phyloP scores from a whole-genome alignment of 2,888 invertebrate species.

The Trichopoda pennipes region DNA sequence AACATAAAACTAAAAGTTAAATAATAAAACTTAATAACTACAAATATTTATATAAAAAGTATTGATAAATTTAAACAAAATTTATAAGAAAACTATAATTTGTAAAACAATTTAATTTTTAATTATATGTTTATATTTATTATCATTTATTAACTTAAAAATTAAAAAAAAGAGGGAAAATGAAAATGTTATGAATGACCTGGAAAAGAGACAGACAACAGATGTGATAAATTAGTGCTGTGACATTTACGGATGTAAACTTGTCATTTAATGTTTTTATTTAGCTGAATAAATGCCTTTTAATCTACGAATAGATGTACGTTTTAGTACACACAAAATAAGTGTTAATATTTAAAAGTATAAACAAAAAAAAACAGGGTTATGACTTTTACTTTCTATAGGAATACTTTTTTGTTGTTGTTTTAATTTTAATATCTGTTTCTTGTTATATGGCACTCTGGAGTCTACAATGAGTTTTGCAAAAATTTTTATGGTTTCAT shows the following conservation, averaged over 20 bases:
- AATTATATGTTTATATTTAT: constrained; percentile 20
- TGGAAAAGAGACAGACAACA: background rate
- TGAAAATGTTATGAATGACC: background rate
- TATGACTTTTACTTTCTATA: constrained; percentile 68
- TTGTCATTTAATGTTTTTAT: constrained; percentile 6
- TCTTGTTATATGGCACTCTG: constrained; percentile 64
- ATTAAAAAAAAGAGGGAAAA: constrained; percentile 19
- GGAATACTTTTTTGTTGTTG: constrained; percentile 48
- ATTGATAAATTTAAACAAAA: constrained; percentile 51
- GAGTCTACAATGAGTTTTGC: constrained; percentile 56
- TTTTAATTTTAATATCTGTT: constrained; percentile 40
- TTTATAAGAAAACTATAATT: constrained; percentile 50
- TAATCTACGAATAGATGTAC: constrained; percentile 51
- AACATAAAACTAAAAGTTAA: constrained; percentile 56
- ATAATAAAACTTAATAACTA: constrained; percentile 56
- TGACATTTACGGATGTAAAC: constrained; percentile 4
- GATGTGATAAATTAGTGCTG: background rate
- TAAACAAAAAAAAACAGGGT: constrained; percentile 56
- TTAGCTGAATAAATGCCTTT: constrained; percentile 66
- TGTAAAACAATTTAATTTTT: constrained; percentile 41
- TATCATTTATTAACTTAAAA: too few species aligned
- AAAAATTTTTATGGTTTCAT: constrained; percentile 38
- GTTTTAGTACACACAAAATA: constrained; percentile 54
- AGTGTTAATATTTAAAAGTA: constrained; percentile 26
- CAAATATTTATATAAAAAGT: constrained; percentile 59